These are phyloP conservation scores for Nasonovia ribisnigri DNA, from an alignment of 2,888 invertebrate genomes.

Conservation along the genomic window DNA sequence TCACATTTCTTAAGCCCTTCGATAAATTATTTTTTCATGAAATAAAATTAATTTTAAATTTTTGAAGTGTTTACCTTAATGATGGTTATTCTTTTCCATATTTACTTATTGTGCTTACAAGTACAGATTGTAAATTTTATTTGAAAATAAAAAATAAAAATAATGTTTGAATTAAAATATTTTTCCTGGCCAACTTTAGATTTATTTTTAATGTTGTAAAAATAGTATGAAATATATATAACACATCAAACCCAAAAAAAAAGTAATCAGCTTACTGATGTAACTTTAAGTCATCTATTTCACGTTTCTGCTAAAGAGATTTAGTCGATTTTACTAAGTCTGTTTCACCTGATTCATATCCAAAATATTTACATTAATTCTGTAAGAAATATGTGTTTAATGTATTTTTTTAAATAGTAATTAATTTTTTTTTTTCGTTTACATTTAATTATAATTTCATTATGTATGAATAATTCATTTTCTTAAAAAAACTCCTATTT, in stretches of 20 bases:
- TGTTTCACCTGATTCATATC: not conserved
- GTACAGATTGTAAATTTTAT: too few relatives aligned
- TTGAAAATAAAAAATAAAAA: too few relatives aligned
- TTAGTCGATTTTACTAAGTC: not conserved
- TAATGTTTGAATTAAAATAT: too few relatives aligned
- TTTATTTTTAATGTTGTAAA: constrained; percentile 3
- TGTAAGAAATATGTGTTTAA: not conserved
- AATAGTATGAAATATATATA: not conserved
- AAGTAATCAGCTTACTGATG: not conserved
- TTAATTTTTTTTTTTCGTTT: not conserved
- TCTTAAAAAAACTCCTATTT: not conserved
- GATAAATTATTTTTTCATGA: not conserved
- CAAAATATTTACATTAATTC: constrained; percentile 2
- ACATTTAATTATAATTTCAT: not conserved
- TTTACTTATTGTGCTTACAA: too few relatives aligned
- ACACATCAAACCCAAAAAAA: not conserved
- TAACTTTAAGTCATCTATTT: not conserved
- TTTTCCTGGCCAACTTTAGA: too few relatives aligned
- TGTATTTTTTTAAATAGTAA: not conserved
- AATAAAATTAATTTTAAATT: too few relatives aligned
- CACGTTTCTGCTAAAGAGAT: not conserved
- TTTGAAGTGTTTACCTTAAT: too few relatives aligned
- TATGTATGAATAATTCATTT: not conserved
- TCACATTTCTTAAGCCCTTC: not conserved
- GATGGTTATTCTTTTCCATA: too few relatives aligned